A percentile compares a stretch with the other conserved stretches of the same genome.
Evolutionary conservation across 2,888 invertebrate species (phyloP).

Genomic region (Chirona hameri): DNA sequence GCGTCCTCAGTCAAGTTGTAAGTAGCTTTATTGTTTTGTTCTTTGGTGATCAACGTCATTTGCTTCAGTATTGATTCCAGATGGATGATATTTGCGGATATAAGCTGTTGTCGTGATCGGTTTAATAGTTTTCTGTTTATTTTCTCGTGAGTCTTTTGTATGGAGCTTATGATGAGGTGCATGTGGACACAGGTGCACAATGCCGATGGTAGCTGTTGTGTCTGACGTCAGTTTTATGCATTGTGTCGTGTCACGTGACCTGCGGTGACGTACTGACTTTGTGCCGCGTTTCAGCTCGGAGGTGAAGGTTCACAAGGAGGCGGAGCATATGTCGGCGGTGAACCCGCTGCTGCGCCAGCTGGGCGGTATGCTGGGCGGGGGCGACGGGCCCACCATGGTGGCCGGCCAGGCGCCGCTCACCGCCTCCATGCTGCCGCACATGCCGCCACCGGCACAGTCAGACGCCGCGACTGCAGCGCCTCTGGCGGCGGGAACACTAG

Average conservation of each 20-base stretch:
- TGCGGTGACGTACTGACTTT: too few relatives aligned
- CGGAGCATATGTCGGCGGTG: background rate
- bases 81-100: too few relatives aligned
- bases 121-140: too few relatives aligned
- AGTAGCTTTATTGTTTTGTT: background rate
- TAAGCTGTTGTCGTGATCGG: too few relatives aligned
- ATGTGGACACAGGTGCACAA: too few relatives aligned
- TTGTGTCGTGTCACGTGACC: too few relatives aligned
- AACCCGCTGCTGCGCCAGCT: conserved; percentile 1
- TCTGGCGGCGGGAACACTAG: background rate
- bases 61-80: too few relatives aligned
- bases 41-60: too few relatives aligned
- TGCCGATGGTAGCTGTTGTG: too few relatives aligned
- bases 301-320: conserved; percentile 11
- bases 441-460: background rate
- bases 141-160: too few relatives aligned
- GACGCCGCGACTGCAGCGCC: conserved; percentile 1
- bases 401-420: conserved; percentile 7
- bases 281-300: background rate
- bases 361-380: background rate
- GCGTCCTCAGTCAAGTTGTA: background rate
- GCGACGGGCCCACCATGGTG: background rate
- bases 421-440: background rate
- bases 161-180: too few relatives aligned
- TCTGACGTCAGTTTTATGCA: too few relatives aligned